Evolutionary conservation across 1,140 invertebrate genomes (phyloP).

Genomic region (Solenopsis invicta): DNA sequence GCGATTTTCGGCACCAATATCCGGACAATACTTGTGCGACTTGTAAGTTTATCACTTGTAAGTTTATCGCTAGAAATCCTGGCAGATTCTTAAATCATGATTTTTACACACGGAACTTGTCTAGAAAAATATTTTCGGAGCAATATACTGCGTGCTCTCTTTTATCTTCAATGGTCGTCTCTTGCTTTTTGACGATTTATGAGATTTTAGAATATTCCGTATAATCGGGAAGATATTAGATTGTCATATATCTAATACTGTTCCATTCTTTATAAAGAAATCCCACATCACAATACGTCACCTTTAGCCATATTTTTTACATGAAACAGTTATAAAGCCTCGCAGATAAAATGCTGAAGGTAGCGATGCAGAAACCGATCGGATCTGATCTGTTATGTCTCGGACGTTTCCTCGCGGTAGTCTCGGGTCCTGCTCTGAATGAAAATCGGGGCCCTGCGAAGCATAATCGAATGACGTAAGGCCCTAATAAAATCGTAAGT

Average conservation of each 20-base stretch:
- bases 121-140: not conserved
- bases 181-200: not conserved
- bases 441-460: slow-evolving; percentile 67
- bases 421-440: slow-evolving; percentile 45
- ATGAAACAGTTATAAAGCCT: slow-evolving; percentile 43
- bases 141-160: not conserved
- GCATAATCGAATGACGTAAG: slow-evolving; percentile 85
- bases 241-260: not conserved
- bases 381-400: slow-evolving; percentile 53
- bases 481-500: slow-evolving; percentile 87
- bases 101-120: slow-evolving; percentile 14
- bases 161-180: not conserved
- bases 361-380: slow-evolving; percentile 34
- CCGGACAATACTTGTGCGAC: slow-evolving; percentile 70
- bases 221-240: not conserved
- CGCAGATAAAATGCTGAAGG: not conserved
- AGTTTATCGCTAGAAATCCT: not conserved
- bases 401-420: slow-evolving; percentile 43
- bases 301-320: slow-evolving; percentile 20
- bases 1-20: slow-evolving; percentile 20
- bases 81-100: not conserved
- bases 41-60: not conserved
- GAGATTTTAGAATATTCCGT: not conserved
- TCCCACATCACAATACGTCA: not conserved
- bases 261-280: not conserved